Evolutionary conservation across 2,113 vertebrate genomes (phyloP).

Genomic region (Malurus alboscapulatus): DNA sequence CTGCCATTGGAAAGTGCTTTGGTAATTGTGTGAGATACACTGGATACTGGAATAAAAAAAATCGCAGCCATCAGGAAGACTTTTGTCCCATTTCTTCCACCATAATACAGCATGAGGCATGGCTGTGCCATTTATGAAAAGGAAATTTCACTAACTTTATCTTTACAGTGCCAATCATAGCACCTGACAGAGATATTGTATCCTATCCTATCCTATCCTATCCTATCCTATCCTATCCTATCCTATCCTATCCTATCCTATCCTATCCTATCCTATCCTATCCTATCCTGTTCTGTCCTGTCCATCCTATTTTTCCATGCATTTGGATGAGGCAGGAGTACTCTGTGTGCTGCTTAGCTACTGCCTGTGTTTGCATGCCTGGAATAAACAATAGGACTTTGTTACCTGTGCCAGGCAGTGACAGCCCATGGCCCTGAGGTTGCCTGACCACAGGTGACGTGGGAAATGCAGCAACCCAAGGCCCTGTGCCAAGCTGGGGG

Average conservation of each 20-base stretch:
- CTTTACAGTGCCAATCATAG: not conserved
- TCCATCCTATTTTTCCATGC: not conserved
- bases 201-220: not conserved
- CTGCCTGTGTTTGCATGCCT: not conserved
- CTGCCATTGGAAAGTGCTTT: not conserved
- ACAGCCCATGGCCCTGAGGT: not conserved
- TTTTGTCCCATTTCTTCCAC: not conserved
- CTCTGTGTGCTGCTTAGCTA: not conserved
- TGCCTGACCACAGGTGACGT: not conserved
- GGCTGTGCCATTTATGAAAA: not conserved
- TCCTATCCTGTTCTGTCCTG: fast-evolving
- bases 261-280: not conserved
- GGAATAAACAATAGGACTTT: not conserved
- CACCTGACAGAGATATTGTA: not conserved
- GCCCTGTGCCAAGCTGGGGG: not conserved
- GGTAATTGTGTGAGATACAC: not conserved
- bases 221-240: not conserved
- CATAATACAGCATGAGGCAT: not conserved
- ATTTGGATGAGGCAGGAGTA: not conserved
- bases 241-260: fast-evolving
- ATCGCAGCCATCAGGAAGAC: not conserved
- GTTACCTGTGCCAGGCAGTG: not conserved
- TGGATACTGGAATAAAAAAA: not conserved
- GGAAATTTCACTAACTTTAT: not conserved
- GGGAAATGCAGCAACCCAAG: not conserved